Evolutionary conservation across 2,113 vertebrate genomes (phyloP).

Genomic region (Ptyas mucosa): DNA sequence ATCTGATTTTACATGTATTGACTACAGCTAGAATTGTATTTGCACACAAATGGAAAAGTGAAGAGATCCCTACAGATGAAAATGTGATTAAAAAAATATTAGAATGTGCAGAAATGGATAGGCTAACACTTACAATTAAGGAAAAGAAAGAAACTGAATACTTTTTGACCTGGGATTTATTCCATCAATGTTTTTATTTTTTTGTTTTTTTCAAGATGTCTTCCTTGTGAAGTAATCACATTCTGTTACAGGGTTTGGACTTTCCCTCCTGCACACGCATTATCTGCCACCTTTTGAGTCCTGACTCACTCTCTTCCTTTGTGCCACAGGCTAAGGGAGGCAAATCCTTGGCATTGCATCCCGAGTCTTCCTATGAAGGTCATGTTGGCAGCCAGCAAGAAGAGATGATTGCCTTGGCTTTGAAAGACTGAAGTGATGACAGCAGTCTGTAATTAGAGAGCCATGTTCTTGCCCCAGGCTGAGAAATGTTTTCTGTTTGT

Average conservation of each 20-base stretch:
- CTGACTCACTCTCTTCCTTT: not conserved
- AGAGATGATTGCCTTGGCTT: not conserved
- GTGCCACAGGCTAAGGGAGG: not conserved
- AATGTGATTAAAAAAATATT: no score
- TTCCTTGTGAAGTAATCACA: not conserved
- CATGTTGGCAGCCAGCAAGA: not conserved
- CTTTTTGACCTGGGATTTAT: no score
- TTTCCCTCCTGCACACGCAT: not conserved
- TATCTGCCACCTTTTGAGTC: not conserved
- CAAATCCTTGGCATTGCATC: not conserved
- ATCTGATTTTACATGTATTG: no score
- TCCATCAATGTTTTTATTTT: not conserved
- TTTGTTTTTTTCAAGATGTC: not conserved
- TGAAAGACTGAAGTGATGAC: not conserved
- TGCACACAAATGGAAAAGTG: no score
- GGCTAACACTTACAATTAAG: no score
- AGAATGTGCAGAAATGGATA: no score
- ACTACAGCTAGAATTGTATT: no score
- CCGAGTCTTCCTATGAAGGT: not conserved
- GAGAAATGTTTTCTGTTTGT: not conserved
- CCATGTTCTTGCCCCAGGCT: not conserved
- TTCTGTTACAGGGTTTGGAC: not conserved
- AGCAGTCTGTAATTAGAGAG: not conserved
- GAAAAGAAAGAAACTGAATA: no score
- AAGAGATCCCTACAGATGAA: no score